Percentiles rank a stretch among this genome's conserved stretches.
Conservation (phyloP, 2,113 vertebrate species). For the Procavia capensis region DNA sequence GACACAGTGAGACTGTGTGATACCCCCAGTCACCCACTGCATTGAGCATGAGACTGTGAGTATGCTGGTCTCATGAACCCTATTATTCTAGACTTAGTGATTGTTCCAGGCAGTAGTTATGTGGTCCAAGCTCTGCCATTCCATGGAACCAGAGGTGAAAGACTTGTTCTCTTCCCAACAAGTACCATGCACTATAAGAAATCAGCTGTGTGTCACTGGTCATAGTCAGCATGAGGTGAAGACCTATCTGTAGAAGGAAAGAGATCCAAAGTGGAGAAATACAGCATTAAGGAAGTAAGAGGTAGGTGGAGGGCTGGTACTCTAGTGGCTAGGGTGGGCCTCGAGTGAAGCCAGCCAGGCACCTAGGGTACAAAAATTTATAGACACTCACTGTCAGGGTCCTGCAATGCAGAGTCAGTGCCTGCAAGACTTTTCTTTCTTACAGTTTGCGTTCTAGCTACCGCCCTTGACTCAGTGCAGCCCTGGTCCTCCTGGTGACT, state of each 20-base stretch:
- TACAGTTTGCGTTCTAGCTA: too few relatives aligned
- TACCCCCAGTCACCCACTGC: accelerated
- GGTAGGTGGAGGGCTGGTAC: not conserved
- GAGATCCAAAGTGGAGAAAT: not conserved
- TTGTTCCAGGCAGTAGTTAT: accelerated
- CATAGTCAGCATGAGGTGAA: not conserved
- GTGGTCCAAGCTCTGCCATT: not conserved
- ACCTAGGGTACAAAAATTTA: too few relatives aligned
- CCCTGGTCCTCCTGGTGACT: not conserved
- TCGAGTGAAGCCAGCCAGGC: too few relatives aligned
- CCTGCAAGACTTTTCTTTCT: not conserved
- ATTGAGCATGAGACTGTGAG: accelerated
- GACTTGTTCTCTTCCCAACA: too few relatives aligned
- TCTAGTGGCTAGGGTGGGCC: not conserved
- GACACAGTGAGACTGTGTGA: not conserved
- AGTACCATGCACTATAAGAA: accelerated
- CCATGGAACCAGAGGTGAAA: accelerated
- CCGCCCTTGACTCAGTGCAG: too few relatives aligned
- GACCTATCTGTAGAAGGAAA: not conserved
- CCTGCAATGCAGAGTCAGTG: accelerated
- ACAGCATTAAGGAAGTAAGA: not conserved
- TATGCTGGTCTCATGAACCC: not conserved
- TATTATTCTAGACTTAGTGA: not conserved
- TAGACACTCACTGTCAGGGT: not conserved
- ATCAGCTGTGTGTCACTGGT: not conserved